Evolutionary conservation across 2,797 vertebrate genomes (phyloP).

Genomic region (Neosilurus mollespiculum): DNA sequence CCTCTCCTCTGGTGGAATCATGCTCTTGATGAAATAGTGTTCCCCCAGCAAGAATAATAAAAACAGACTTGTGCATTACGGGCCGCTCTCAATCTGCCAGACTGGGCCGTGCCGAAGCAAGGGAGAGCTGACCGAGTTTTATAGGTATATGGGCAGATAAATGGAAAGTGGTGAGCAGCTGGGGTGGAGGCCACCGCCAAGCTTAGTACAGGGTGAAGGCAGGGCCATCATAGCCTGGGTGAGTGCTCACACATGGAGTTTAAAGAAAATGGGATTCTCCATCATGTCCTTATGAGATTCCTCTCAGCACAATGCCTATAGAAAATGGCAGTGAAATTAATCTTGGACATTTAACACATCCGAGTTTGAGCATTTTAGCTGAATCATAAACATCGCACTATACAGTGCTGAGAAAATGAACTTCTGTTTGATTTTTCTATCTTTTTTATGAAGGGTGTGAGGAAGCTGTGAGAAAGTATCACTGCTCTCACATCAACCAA

Average conservation of each 20-base stretch:
- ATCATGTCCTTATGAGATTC: constrained; percentile 29
- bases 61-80: constrained; percentile 86
- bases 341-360: constrained; percentile 9
- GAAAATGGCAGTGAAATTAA: constrained; percentile 1
- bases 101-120: constrained; percentile 62
- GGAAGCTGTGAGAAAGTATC: constrained; percentile 8
- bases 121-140: constrained; percentile 78
- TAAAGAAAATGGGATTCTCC: constrained; percentile 34
- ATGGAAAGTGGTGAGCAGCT: constrained; percentile 73
- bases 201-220: constrained; percentile 51
- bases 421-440: not conserved
- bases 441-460: not conserved
- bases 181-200: constrained; percentile 61
- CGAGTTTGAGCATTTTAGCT: not conserved
- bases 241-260: constrained; percentile 51
- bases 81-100: constrained; percentile 81
- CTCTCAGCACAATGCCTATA: constrained; percentile 1
- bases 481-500: constrained; percentile 13
- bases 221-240: constrained; percentile 56
- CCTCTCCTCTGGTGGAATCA: constrained; percentile 68
- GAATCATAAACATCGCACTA: constrained; percentile 5
- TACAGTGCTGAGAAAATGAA: not conserved
- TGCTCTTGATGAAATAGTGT: constrained; percentile 84
- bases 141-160: constrained; percentile 79
- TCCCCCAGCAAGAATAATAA: constrained; percentile 84